These are phyloP conservation scores for Coendou prehensilis DNA, from an alignment of 2,797 vertebrate species.

Conservation along the genomic window DNA sequence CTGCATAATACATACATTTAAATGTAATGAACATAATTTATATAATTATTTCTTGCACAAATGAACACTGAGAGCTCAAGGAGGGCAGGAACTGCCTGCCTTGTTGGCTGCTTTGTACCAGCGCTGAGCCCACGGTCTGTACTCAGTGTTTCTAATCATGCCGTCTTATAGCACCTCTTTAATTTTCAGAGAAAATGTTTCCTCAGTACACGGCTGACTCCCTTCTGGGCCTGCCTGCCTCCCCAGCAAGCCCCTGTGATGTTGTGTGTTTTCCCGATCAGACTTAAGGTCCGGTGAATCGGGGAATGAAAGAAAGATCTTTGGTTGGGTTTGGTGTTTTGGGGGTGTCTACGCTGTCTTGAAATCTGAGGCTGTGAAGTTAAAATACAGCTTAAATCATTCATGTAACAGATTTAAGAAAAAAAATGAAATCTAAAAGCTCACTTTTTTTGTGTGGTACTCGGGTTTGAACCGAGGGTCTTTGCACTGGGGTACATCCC, in stretches of 20 bases:
- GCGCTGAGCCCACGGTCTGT: background rate
- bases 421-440: constrained; percentile 37
- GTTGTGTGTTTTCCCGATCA: background rate
- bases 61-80: background rate
- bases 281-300: background rate
- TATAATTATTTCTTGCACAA: background rate
- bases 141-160: background rate
- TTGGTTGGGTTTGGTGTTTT: background rate
- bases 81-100: background rate
- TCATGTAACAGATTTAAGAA: background rate
- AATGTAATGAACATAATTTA: background rate
- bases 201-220: background rate
- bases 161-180: background rate
- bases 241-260: background rate
- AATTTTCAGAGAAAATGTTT: constrained; percentile 24
- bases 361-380: background rate
- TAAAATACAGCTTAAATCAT: background rate
- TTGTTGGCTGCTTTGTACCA: background rate
- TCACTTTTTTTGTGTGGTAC: background rate
- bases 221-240: background rate
- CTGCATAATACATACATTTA: background rate
- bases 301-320: background rate
- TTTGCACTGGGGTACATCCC: background rate
- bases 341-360: background rate
- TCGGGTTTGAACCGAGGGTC: background rate